Evolutionary conservation across 2,797 vertebrate species (phyloP).

Genomic region (Molossus alvarezi): DNA sequence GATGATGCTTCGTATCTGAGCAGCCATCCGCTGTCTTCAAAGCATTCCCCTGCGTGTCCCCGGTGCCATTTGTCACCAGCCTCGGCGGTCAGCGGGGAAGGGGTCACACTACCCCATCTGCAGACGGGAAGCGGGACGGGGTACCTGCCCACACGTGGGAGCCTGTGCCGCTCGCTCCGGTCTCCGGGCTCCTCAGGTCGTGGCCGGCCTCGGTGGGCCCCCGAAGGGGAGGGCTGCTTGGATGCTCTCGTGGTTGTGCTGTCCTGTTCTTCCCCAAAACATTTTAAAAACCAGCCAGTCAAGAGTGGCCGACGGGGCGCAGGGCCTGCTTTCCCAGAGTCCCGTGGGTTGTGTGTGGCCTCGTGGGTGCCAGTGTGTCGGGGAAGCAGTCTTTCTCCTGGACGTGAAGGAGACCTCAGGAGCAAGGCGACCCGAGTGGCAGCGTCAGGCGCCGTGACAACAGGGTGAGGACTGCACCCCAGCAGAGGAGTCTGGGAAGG

Average conservation of each 20-base stretch:
- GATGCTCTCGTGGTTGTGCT: not conserved
- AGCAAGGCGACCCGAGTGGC: no score
- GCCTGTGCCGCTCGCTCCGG: no score
- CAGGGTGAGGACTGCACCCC: no score
- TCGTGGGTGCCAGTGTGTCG: fast-evolving
- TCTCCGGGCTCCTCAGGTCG: fast-evolving
- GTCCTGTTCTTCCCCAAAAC: not conserved
- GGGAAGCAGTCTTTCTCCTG: no score
- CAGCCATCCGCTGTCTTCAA: not conserved
- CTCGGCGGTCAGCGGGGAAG: not conserved
- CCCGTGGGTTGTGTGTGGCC: fast-evolving
- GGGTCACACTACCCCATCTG: not conserved
- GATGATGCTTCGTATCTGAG: not conserved
- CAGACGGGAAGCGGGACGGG: not conserved
- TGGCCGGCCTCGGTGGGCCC: fast-evolving
- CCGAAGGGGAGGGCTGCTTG: not conserved
- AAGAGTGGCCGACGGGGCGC: not conserved
- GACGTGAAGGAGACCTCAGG: no score
- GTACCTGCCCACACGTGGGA: fast-evolving
- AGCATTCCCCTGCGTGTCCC: not conserved
- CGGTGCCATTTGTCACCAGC: not conserved
- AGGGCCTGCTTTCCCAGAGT: no score
- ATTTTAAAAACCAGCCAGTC: not conserved
- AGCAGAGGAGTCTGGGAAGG: no score
- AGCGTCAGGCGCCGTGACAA: fast-evolving